These are phyloP conservation scores for Drosophila kambysellisi DNA, from an alignment of 2,888 invertebrate species.

Conservation along the genomic window DNA sequence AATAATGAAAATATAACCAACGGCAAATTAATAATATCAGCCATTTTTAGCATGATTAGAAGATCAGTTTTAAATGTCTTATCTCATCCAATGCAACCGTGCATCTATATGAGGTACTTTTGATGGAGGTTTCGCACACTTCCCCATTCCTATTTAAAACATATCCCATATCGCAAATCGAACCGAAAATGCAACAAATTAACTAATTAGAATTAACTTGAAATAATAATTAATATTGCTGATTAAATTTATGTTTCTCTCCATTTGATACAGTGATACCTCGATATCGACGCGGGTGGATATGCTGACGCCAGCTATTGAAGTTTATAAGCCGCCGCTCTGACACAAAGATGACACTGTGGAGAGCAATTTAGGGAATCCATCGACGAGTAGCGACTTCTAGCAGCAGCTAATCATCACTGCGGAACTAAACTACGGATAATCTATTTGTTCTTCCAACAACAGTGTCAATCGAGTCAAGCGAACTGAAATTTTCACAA, in stretches of 20 bases:
- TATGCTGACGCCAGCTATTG: conserved; percentile 87
- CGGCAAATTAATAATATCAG: background rate
- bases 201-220: background rate
- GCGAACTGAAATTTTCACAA: conserved; percentile 54
- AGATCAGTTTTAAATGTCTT: too few relatives aligned
- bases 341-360: conserved; percentile 86
- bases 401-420: conserved; percentile 84
- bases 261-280: conserved; percentile 87
- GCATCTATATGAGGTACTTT: too few relatives aligned
- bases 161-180: too few relatives aligned
- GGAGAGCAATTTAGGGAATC: conserved; percentile 86
- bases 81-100: too few relatives aligned
- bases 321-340: conserved; percentile 86
- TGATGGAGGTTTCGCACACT: too few relatives aligned
- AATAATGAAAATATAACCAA: background rate
- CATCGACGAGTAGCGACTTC: conserved; percentile 86
- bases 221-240: background rate
- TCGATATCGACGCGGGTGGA: conserved; percentile 90
- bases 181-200: background rate
- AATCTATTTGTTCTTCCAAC: conserved; percentile 86
- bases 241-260: background rate
- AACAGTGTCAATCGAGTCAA: conserved; percentile 84
- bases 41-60: too few relatives aligned
- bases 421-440: conserved; percentile 84
- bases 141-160: too few relatives aligned